Evolutionary conservation across 2,888 invertebrate genomes (phyloP), one percentile per base, ranked within the genome.

Genomic region (Stenodera caucasica): DNA sequence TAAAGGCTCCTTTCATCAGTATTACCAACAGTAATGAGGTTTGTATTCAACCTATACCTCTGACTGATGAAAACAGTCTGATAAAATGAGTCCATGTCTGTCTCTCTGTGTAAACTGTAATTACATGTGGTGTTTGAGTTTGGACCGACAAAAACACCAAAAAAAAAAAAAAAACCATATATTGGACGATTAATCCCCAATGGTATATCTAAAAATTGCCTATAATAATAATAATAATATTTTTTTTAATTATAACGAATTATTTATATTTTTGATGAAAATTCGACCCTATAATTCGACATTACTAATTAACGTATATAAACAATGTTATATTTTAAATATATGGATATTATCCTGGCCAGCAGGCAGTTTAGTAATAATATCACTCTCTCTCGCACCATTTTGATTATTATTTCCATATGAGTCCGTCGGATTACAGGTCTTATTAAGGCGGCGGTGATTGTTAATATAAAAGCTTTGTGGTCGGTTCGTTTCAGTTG

Each of bases 381-480:
- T 76, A 79, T 78, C 23, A 18, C n/a, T 23, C 12, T 30, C 26
- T 26, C 26, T 26, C 77, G 72, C 77, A 76, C 77, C 26, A 26
- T 26, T 2, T 26, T 26, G 2, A 26, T 26, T 26, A 78, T 78
- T 76, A 78, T 76, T 78, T 75, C 76, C 78, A 78, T 77, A 75
- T 75, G 77, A 77, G 78, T 77, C n/a, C 76, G 23, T 18, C 75
- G 76, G 78, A 80, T 80, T 80, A 79, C 79, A 80, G 80, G 80
- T 80, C 79, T 79, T 80, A 79, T 80, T 80, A 78, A 75, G 77
- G 78, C 74, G 64, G 68, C 73, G 76, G 60, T 76, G 74, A 75
- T 74, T 72, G 77, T 75, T 63, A 79, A 80, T 80, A 80, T 80
- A 80, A 81, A 80, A 80, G 80, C 81, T 80, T 80, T 80, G 81